Conservation (phyloP, 2,797 vertebrate genomes). For the Limnodromus scolopaceus region DNA sequence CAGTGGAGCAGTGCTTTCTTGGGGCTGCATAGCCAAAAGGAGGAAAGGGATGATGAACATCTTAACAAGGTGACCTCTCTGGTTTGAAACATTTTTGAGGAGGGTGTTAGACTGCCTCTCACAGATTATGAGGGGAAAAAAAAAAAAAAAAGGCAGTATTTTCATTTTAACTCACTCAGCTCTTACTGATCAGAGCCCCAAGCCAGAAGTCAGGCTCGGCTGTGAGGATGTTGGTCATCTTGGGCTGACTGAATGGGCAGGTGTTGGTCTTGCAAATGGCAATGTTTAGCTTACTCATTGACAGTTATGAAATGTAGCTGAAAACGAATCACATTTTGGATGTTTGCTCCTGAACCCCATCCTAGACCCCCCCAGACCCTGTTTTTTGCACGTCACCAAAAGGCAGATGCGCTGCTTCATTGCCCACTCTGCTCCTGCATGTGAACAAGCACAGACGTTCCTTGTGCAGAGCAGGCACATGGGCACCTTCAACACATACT, state of each 20-base stretch:
- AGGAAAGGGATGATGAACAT: neutral
- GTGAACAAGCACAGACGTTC: neutral
- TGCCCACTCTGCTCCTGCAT: neutral
- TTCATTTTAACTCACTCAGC: neutral
- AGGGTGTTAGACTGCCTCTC: accelerated
- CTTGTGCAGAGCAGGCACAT: neutral
- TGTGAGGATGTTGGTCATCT: neutral
- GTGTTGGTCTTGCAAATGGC: neutral
- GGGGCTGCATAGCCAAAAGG: neutral
- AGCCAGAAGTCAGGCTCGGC: neutral
- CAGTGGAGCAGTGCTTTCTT: neutral
- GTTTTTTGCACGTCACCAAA: neutral
- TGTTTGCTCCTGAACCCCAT: neutral
- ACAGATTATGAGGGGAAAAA: accelerated
- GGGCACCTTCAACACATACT: neutral
- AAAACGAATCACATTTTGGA: neutral
- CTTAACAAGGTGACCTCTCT: neutral
- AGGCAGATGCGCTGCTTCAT: neutral
- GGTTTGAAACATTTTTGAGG: neutral
- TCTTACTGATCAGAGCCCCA: neutral
- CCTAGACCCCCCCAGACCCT: neutral
- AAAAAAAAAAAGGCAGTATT: neutral
- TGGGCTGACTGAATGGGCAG: neutral
- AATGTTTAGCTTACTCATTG: neutral
- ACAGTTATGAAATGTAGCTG: neutral